Evolutionary conservation across 2,888 invertebrate species (phyloP), one percentile per base, ranked within the genome.

Genomic region (Pyrocoelia pectoralis): DNA sequence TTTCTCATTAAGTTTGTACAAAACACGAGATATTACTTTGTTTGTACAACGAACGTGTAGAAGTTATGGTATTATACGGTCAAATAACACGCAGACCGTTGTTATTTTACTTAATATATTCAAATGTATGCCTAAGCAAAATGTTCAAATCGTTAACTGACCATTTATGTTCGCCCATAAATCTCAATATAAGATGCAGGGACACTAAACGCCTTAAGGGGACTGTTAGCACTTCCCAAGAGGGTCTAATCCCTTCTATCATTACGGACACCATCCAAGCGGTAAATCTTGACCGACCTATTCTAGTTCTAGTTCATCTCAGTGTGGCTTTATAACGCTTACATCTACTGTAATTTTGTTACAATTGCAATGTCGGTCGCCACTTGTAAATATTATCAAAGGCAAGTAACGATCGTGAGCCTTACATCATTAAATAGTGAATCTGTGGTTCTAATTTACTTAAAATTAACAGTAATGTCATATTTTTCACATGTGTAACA

Each of bases 121-220:
- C 56, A 61, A 61, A 56, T 61, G 14, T 51, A 56, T 61, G 56
- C 61, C 46, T 53, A 28, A 54, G 38, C 14, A 29, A 63, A 57
- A 57, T 56, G 63, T 67, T 68, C 69, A 66, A 73, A 73, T 75
- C 72, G 71, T 70, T 72, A 70, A 75, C 69, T 74, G 74, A 72
- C 74, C 76, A 67, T 67, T 68, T 67, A 50, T 41, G 61, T 54
- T 52, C 50, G 59, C 48, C 58, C 73, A 76, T 77, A 77, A 78
- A 78, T 78, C 77, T 77, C 75, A 75, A 75, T 76, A 75, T 75
- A 77, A 75, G 74, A 76, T 74, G 76, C 75, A 76, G 71, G 70
- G 68, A 72, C 61, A 65, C 61, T 61, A 67, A 65, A 61, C 65
- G 66, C 63, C 66, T 66, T 66, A 66, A 66, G 63, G 59, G 62